These are phyloP conservation scores for Tipula lateralis DNA, from an alignment of 2,888 invertebrate species.

Conservation along the genomic window DNA sequence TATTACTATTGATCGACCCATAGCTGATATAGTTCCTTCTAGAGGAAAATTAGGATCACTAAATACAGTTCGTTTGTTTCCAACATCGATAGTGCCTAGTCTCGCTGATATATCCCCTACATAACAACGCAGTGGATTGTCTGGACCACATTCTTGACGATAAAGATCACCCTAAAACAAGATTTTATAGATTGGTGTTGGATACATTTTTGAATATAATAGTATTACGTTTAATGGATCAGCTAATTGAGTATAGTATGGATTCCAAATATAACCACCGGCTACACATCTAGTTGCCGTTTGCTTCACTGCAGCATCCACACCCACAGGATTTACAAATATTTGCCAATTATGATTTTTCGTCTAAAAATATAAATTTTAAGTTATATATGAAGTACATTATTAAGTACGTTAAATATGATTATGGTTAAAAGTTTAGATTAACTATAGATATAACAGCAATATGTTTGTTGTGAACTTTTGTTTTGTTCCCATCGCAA, in stretches of 20 bases:
- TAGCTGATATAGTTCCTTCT: constrained; percentile 67
- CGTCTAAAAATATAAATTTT: constrained; percentile 53
- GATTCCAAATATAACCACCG: constrained; percentile 89
- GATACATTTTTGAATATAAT: too few relatives aligned
- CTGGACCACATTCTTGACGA: constrained; percentile 77
- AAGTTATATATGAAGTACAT: too few relatives aligned
- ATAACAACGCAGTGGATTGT: constrained; percentile 84
- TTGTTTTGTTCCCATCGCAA: too few relatives aligned
- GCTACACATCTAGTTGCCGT: constrained; percentile 80
- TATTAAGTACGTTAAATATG: too few relatives aligned
- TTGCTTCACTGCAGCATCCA: constrained; percentile 80
- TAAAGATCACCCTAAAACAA: constrained; percentile 70
- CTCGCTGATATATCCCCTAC: constrained; percentile 85
- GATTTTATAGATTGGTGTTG: not conserved
- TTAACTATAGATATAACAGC: too few relatives aligned
- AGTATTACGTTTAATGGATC: constrained; percentile 72
- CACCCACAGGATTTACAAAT: constrained; percentile 86
- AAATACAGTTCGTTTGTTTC: constrained; percentile 68
- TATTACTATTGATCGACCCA: constrained; percentile 82
- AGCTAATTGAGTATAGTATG: constrained; percentile 82
- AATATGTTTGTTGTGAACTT: too few relatives aligned
- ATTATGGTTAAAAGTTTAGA: too few relatives aligned
- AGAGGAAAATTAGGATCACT: constrained; percentile 85
- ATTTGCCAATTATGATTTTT: constrained; percentile 83
- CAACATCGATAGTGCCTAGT: constrained; percentile 74